Percentiles rank a stretch among this genome's conserved stretches.
These are phyloP conservation scores for Gyrodactylus bullatarudis DNA, from an alignment of 1,140 invertebrate species.

Conservation along the genomic window DNA sequence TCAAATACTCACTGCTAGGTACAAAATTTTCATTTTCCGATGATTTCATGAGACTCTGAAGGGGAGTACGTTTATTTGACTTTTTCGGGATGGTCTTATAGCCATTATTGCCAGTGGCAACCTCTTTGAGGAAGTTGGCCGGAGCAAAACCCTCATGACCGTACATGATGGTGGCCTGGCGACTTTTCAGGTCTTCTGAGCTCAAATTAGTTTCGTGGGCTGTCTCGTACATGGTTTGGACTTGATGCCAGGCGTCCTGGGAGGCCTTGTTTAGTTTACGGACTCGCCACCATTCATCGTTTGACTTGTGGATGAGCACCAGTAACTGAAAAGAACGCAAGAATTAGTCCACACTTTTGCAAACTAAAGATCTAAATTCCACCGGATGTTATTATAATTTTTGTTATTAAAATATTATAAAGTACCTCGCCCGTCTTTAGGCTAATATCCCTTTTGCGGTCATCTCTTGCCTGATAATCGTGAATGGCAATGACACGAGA, in stretches of 20 bases:
- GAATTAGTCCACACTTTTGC: too few relatives aligned
- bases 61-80: not conserved
- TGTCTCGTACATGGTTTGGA: not conserved
- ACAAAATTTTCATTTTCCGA: not conserved
- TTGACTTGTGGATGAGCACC: not conserved
- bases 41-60: not conserved
- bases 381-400: not conserved
- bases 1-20: not conserved
- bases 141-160: not conserved
- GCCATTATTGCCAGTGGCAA: not conserved
- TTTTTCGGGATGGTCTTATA: not conserved
- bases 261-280: not conserved
- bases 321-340: not conserved
- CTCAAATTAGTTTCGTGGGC: not conserved
- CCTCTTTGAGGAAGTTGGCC: not conserved
- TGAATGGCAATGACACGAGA: not conserved
- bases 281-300: not conserved
- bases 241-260: not conserved
- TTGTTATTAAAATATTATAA: not conserved
- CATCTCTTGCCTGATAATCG: not conserved
- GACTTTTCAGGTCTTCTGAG: not conserved
- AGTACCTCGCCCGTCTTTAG: not conserved
- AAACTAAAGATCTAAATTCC: not conserved
- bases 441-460: not conserved
- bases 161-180: not conserved